Evolutionary conservation across 2,797 vertebrate species (phyloP), one percentile per base, ranked within the genome.

Genomic region (Amazona finschi): DNA sequence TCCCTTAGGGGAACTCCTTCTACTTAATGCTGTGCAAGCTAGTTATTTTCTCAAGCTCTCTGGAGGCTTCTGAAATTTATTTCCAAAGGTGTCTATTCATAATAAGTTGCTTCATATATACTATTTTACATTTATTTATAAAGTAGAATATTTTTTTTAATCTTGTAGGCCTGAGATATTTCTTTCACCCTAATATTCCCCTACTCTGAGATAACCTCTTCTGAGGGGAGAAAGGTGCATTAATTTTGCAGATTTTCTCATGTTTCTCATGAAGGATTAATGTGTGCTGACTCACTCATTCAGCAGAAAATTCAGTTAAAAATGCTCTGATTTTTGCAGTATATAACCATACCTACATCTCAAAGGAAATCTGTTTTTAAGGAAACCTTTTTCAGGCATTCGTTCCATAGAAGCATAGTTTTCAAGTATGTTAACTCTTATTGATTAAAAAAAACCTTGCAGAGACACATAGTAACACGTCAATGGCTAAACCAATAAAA

Each of bases 1-100:
- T 95, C 95, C 95, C 91, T 92, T 79, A 94, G 92, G 94, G 95
- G 67, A 93, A 81, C 85, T 82, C 49, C 83, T 95, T 96, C 79
- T 67, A 94, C 92, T 97, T 97, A 94, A 97, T 89, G 87, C 80
- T 93, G 81, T 93, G 84, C 93, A 88, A 91, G 93, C 7, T 19
- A 96, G 95, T 93, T 97, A 90, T 95, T 97, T 96, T 96, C 65
- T 90, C 77, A 90, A 52, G 81, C 74, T 97, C 94, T 96, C 96
- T 88, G 52, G 94, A 94, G 95, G 93, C 85, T 92, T 95, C 94
- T 93, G 92, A 96, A 95, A 96, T 95, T 92, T 97, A 95, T 97
- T 98, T 96, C 92, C 75, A 95, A 97, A 95, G 92, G 80, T 94
- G 78, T 89, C 91, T 96, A 41, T 92, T 95, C 73, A 75, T 49